phyloP scores from a whole-genome alignment of 1,140 invertebrate genomes.

The Orchesella cincta region DNA sequence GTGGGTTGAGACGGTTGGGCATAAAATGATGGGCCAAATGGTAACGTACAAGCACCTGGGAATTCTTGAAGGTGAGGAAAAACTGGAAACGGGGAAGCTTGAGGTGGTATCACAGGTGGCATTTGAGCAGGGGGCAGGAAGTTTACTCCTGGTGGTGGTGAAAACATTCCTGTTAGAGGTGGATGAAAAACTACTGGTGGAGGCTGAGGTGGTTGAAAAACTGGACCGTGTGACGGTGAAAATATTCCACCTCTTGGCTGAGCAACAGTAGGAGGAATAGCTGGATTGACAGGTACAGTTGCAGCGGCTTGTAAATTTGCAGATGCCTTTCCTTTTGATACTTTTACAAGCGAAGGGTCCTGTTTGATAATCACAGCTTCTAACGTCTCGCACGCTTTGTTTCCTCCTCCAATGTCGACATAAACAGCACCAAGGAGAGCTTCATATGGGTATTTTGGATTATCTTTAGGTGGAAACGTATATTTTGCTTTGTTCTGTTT shows the following conservation, averaged over 20 bases:
- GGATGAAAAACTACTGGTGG: too few relatives aligned
- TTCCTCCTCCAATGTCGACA: neutral
- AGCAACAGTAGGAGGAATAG: neutral
- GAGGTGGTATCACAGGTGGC: too few relatives aligned
- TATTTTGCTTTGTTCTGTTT: neutral
- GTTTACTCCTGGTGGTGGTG: too few relatives aligned
- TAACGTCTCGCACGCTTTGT: neutral
- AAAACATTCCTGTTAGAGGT: too few relatives aligned
- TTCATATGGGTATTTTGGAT: neutral
- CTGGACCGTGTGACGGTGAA: neutral
- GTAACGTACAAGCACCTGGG: too few relatives aligned
- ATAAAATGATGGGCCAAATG: too few relatives aligned
- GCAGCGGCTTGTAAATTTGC: neutral
- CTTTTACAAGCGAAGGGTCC: neutral
- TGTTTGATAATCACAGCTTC: neutral
- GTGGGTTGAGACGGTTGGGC: too few relatives aligned
- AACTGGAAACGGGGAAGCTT: too few relatives aligned
- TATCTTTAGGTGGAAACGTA: neutral
- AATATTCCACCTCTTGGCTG: neutral
- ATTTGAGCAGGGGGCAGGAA: too few relatives aligned
- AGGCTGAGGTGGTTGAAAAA: too few relatives aligned
- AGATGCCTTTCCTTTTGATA: too few relatives aligned
- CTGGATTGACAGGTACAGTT: neutral
- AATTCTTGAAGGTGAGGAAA: too few relatives aligned
- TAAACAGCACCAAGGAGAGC: neutral